Conservation (phyloP, 2,888 invertebrate genomes). For the Parnassius smintheus region DNA sequence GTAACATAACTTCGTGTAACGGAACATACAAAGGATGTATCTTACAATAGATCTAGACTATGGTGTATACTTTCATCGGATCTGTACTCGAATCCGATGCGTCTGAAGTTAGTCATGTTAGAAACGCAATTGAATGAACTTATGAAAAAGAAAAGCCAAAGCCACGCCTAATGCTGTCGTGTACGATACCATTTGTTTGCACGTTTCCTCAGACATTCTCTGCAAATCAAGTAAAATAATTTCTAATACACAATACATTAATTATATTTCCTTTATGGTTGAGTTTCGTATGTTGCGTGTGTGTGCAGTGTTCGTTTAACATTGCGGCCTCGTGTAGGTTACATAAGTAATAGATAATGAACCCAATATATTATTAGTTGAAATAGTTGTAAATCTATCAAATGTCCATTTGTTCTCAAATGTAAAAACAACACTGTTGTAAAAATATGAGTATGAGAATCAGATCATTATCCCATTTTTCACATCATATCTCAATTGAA, state of each 20-base stretch:
- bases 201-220: slow-evolving; percentile 91
- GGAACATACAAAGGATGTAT: slow-evolving; percentile 42
- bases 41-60: slow-evolving; percentile 45
- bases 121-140: slow-evolving; percentile 72
- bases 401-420: no score
- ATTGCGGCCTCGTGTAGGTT: slow-evolving; percentile 5
- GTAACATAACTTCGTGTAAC: slow-evolving; percentile 64
- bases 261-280: slow-evolving; percentile 35
- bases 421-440: no score
- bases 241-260: slow-evolving; percentile 52
- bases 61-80: slow-evolving; percentile 56
- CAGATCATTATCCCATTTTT: no score
- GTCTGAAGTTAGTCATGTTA: slow-evolving; percentile 74
- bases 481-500: no score
- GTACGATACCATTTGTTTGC: slow-evolving; percentile 89
- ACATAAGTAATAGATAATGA: neutral
- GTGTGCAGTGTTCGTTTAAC: slow-evolving; percentile 25
- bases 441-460: no score
- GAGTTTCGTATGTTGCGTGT: slow-evolving; percentile 27
- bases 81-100: slow-evolving; percentile 56
- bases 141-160: slow-evolving; percentile 77
- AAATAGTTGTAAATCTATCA: neutral
- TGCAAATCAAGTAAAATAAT: slow-evolving; percentile 85
- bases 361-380: neutral
- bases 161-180: slow-evolving; percentile 75